Conservation (phyloP, 2,888 invertebrate genomes). For the Xanthia icteritia region DNA sequence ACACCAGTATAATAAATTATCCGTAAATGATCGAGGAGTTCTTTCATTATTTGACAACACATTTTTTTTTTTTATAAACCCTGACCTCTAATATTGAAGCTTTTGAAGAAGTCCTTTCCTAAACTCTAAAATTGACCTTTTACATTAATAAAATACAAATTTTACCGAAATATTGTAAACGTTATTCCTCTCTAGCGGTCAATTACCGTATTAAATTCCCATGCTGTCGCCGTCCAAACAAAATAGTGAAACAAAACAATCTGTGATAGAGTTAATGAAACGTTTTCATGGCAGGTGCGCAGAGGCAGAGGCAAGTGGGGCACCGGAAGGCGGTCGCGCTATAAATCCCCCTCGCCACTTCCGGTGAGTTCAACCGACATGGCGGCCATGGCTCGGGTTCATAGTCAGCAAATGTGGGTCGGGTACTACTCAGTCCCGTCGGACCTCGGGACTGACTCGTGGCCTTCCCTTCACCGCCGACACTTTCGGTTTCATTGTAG, state of each 20-base stretch:
- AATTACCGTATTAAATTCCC: slow-evolving; percentile 38
- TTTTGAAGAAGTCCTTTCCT: background rate
- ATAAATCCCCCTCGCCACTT: slow-evolving; percentile 82
- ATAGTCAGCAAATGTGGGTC: slow-evolving; percentile 60
- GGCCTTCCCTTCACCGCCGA: slow-evolving; percentile 13
- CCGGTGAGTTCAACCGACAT: slow-evolving; percentile 80
- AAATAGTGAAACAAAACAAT: slow-evolving; percentile 55
- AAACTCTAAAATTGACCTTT: slow-evolving; percentile 16
- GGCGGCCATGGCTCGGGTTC: slow-evolving; percentile 68
- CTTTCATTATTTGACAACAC: background rate
- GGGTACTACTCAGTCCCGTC: slow-evolving; percentile 3
- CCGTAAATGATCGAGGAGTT: background rate
- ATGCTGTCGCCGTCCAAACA: slow-evolving; percentile 34
- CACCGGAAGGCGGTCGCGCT: slow-evolving; percentile 79
- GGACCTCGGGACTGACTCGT: slow-evolving; percentile 8
- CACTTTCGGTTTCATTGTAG: slow-evolving; percentile 52
- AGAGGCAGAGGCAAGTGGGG: slow-evolving; percentile 76
- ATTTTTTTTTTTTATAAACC: background rate
- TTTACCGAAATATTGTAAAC: slow-evolving; percentile 16
- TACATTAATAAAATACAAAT: slow-evolving; percentile 11
- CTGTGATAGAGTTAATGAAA: slow-evolving; percentile 61
- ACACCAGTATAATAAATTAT: background rate
- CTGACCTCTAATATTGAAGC: background rate
- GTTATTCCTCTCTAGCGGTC: background rate
- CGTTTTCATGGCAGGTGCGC: slow-evolving; percentile 76